These are phyloP conservation scores for Tetrapedia diversipes DNA, from an alignment of 2,888 invertebrate species.

Conservation along the genomic window DNA sequence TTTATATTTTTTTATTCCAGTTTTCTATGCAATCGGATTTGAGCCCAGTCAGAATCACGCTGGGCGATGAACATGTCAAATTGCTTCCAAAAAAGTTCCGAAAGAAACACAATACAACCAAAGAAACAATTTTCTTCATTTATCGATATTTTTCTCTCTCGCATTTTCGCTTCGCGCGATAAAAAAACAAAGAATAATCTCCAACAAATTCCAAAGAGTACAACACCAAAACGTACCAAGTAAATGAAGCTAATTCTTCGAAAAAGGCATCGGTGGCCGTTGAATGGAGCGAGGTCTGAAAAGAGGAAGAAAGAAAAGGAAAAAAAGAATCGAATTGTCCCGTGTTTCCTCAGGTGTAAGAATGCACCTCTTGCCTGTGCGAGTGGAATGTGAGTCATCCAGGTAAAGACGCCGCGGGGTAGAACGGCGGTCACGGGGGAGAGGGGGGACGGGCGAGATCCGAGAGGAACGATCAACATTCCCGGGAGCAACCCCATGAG, in stretches of 20 bases:
- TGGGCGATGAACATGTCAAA: too few relatives aligned
- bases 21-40: too few relatives aligned
- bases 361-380: constrained; percentile 39
- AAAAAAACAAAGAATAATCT: neutral
- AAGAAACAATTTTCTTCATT: too few relatives aligned
- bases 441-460: constrained; percentile 40
- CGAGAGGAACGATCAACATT: constrained; percentile 72
- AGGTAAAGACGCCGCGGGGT: constrained; percentile 55
- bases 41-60: too few relatives aligned
- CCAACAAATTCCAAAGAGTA: neutral
- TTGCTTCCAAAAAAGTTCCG: too few relatives aligned
- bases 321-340: constrained; percentile 8
- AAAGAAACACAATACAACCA: too few relatives aligned
- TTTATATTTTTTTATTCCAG: too few relatives aligned
- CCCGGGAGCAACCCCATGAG: constrained; percentile 78
- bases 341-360: constrained; percentile 61
- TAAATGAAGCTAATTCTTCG: too few relatives aligned
- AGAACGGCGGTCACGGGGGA: neutral
- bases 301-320: too few relatives aligned
- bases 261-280: neutral
- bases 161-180: too few relatives aligned
- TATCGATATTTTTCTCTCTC: too few relatives aligned
- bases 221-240: too few relatives aligned
- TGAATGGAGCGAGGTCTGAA: constrained; percentile 29
- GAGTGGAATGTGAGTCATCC: constrained; percentile 70